Evolutionary conservation across 1,140 invertebrate species (phyloP).

Genomic region (Coenobita brevimanus): DNA sequence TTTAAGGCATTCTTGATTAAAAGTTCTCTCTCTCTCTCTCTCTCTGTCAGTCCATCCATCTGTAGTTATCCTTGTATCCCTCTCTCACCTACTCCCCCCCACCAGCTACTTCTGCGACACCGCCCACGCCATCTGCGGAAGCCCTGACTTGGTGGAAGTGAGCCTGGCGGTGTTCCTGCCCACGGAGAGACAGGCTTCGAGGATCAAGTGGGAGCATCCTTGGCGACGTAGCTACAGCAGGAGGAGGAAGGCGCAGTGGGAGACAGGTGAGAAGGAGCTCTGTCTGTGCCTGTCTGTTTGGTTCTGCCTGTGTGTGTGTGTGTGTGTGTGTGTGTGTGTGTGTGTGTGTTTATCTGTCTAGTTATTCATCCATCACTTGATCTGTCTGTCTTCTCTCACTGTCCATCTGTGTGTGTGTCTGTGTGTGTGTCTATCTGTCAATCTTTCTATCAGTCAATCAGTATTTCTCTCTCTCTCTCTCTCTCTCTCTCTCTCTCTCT

Average conservation of each 20-base stretch:
- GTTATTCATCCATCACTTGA: no score
- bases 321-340: no score
- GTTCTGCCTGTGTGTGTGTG: no score
- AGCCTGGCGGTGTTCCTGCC: slow-evolving; percentile 97
- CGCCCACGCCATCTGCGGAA: slow-evolving; percentile 96
- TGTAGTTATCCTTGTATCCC: neutral
- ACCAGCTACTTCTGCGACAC: slow-evolving; percentile 98
- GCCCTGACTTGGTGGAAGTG: slow-evolving; percentile 94
- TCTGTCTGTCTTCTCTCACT: no score
- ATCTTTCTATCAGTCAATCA: neutral
- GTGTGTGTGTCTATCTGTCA: neutral
- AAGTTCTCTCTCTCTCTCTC: no score
- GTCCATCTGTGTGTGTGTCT: no score
- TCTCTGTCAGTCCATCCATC: neutral
- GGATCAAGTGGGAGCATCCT: slow-evolving; percentile 95
- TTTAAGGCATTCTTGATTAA: no score
- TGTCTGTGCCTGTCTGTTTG: no score
- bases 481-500: neutral
- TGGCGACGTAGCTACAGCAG: slow-evolving; percentile 98
- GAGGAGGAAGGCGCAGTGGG: slow-evolving; percentile 96
- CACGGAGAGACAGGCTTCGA: slow-evolving; percentile 78
- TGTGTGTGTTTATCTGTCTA: no score
- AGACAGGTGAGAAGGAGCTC: slow-evolving; percentile 77
- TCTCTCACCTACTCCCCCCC: no score
- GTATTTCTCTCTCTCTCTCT: slow-evolving; percentile 5